Conservation (phyloP, 2,797 vertebrate genomes). For the Bufotes viridis region DNA sequence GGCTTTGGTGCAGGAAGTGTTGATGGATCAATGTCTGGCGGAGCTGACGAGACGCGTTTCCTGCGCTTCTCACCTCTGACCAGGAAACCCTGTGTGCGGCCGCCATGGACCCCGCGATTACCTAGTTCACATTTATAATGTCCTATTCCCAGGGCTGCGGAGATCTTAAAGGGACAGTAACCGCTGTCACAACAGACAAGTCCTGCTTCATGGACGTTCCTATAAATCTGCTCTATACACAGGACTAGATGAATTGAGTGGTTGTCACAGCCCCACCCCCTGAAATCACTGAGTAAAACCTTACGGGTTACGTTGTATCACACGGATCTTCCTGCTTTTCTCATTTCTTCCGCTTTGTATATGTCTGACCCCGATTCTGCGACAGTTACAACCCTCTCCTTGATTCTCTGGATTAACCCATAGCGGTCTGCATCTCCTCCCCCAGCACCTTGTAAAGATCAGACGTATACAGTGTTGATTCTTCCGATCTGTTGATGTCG, state of each 20-base stretch:
- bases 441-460: too few species aligned
- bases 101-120: not conserved
- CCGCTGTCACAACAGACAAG: not conserved
- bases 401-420: not conserved
- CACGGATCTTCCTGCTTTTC: not conserved
- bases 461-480: not conserved
- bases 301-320: not conserved
- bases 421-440: not conserved
- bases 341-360: not conserved
- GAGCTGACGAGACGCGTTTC: conserved; percentile 63
- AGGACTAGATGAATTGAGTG: not conserved
- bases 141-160: not conserved
- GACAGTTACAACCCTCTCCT: not conserved
- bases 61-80: conserved; percentile 21
- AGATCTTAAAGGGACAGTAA: not conserved
- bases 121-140: not conserved
- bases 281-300: not conserved
- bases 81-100: not conserved
- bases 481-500: not conserved
- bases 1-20: conserved; percentile 61
- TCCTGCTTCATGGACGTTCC: not conserved
- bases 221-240: not conserved
- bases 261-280: not conserved
- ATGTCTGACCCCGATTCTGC: not conserved
- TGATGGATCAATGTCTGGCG: conserved; percentile 52